Conservation (phyloP, 1,140 invertebrate species). For the Pseudachorutes palmiensis region DNA sequence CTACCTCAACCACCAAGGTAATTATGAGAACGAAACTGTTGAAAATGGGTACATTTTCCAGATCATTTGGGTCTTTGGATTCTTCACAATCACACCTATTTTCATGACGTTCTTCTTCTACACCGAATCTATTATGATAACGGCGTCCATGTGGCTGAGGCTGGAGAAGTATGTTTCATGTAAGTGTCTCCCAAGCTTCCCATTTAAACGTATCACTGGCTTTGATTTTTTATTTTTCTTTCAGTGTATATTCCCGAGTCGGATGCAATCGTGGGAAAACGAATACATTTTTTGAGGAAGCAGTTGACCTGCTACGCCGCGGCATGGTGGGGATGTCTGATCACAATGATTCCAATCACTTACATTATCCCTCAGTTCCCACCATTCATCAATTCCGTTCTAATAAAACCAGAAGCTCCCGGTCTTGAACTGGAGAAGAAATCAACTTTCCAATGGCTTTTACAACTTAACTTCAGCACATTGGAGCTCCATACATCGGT, state of each 20-base stretch:
- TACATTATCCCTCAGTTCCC: conserved; percentile 8
- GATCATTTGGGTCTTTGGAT: background rate
- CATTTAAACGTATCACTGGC: background rate
- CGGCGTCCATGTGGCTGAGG: background rate
- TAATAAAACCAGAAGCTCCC: background rate
- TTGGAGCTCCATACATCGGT: background rate
- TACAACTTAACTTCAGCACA: background rate
- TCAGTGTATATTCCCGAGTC: background rate
- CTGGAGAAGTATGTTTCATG: background rate
- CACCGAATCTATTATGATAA: background rate
- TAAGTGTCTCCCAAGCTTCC: background rate
- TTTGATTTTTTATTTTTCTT: background rate
- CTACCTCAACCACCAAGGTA: background rate
- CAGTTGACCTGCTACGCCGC: background rate
- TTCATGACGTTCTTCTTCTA: conserved; percentile 1
- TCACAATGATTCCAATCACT: conserved; percentile 8
- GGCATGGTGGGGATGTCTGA: background rate
- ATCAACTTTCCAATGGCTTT: background rate
- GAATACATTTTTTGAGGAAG: background rate
- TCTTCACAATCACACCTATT: conserved; percentile 2
- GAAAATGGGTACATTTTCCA: conserved; percentile 5
- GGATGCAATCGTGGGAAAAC: background rate
- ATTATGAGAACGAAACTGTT: background rate
- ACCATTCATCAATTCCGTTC: conserved; percentile 13
- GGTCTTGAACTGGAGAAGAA: no score